Percentiles rank a stretch among this genome's conserved stretches.
Evolutionary conservation across 1,140 invertebrate genomes (phyloP).

Genomic region (Pomacea maculata): DNA sequence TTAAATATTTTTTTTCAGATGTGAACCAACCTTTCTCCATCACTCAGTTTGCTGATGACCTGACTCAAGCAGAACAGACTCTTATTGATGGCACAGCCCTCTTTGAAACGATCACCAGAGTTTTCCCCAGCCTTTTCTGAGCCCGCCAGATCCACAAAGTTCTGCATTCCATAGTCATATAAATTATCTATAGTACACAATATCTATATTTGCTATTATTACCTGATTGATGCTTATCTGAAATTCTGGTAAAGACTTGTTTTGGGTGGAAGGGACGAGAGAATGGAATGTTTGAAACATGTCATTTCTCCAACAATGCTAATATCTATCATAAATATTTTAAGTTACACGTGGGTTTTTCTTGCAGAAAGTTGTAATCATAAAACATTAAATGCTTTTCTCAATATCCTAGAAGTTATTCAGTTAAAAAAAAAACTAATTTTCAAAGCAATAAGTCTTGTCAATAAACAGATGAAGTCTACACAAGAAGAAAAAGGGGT

Average conservation of each 20-base stretch:
- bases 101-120: conserved; percentile 71
- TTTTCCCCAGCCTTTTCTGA: conserved; percentile 71
- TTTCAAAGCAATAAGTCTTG: too few species aligned
- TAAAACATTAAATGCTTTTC: too few species aligned
- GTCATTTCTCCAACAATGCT: neutral
- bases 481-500: too few species aligned
- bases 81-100: conserved; percentile 74
- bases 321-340: neutral
- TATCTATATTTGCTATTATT: neutral
- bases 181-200: neutral
- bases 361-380: too few species aligned
- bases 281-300: neutral
- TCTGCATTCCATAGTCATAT: conserved; percentile 58
- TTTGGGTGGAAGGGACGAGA: too few species aligned
- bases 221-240: neutral
- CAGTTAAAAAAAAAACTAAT: too few species aligned
- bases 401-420: too few species aligned
- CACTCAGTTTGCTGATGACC: conserved; percentile 71
- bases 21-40: conserved; percentile 47
- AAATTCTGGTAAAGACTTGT: neutral
- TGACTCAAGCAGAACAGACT: conserved; percentile 70
- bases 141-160: conserved; percentile 74
- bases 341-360: too few species aligned
- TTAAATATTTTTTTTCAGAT: neutral
- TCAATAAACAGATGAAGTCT: too few species aligned